phyloP scores from a whole-genome alignment of 2,113 vertebrate genomes.

The Gymnogyps californianus region DNA sequence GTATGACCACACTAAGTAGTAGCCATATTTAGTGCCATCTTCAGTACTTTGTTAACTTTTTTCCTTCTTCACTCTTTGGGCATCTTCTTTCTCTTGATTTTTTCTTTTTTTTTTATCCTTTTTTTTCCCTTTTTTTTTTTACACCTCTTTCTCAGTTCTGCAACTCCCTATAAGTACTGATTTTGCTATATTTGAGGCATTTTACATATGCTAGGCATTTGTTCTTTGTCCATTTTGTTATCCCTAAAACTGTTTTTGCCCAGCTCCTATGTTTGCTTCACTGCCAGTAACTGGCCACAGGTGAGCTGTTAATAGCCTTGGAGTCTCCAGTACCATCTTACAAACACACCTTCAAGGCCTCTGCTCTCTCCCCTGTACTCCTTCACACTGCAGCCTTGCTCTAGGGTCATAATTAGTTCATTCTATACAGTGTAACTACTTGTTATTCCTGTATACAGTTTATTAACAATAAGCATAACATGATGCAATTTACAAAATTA shows the following conservation, averaged over 20 bases:
- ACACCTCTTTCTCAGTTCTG: not conserved
- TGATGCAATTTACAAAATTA: not conserved
- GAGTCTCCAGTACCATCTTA: not conserved
- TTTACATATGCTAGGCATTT: not conserved
- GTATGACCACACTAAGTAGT: not conserved
- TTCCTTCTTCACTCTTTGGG: not conserved
- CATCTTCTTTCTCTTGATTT: not conserved
- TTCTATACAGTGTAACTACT: not conserved
- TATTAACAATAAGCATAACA: not conserved
- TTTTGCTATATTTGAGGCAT: not conserved
- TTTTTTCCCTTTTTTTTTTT: too few species aligned
- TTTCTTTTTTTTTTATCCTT: not conserved
- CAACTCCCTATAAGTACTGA: not conserved
- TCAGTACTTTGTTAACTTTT: not conserved
- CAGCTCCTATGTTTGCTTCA: not conserved
- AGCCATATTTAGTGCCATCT: not conserved
- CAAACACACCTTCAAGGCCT: not conserved
- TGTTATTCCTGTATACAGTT: not conserved
- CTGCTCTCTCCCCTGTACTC: not conserved
- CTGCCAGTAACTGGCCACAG: not conserved
- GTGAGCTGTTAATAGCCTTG: not conserved
- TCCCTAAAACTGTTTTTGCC: not conserved
- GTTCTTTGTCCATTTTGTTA: not conserved
- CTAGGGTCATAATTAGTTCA: not conserved
- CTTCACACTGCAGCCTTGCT: not conserved